Conservation (phyloP, 1,140 invertebrate genomes). For the Drosophila virilis region DNA sequence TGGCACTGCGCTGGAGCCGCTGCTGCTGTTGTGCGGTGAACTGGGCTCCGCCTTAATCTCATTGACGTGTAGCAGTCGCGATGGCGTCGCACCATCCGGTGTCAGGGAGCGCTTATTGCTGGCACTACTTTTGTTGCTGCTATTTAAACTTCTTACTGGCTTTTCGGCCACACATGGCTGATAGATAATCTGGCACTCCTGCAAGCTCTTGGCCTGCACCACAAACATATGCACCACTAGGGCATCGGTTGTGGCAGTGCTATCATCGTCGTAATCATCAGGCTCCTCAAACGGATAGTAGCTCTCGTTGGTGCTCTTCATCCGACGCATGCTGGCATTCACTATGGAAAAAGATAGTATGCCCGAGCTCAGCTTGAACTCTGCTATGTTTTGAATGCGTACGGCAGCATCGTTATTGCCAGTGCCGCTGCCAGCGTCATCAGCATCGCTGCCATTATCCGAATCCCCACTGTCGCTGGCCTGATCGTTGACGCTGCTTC, state of each 20-base stretch:
- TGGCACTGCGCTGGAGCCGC: constrained; percentile 48
- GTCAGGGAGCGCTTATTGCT: constrained; percentile 52
- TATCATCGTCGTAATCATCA: constrained; percentile 84
- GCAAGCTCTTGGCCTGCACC: constrained; percentile 94
- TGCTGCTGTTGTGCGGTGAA: constrained; percentile 47
- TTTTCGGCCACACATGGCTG: constrained; percentile 85
- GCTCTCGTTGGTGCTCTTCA: constrained; percentile 84
- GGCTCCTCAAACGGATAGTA: constrained; percentile 83
- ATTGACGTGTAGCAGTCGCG: constrained; percentile 28
- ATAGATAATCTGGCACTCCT: constrained; percentile 93
- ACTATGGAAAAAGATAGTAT: constrained; percentile 94
- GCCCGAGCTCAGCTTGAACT: constrained; percentile 92
- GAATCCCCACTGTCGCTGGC: constrained; percentile 45
- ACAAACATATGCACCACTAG: constrained; percentile 91
- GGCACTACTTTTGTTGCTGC: constrained; percentile 43
- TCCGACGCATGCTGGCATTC: constrained; percentile 87
- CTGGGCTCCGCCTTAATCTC: constrained; percentile 58
- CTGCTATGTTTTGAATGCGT: constrained; percentile 88
- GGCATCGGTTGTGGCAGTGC: constrained; percentile 74
- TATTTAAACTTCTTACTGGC: constrained; percentile 58
- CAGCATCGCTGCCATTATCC: constrained; percentile 30
- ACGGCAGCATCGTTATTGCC: constrained; percentile 20
- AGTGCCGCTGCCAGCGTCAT: not conserved
- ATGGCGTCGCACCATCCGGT: constrained; percentile 40
- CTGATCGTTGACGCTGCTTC: constrained; percentile 3